These are phyloP conservation scores for Siniperca obscura DNA, from an alignment of 2,797 vertebrate genomes.

Conservation along the genomic window DNA sequence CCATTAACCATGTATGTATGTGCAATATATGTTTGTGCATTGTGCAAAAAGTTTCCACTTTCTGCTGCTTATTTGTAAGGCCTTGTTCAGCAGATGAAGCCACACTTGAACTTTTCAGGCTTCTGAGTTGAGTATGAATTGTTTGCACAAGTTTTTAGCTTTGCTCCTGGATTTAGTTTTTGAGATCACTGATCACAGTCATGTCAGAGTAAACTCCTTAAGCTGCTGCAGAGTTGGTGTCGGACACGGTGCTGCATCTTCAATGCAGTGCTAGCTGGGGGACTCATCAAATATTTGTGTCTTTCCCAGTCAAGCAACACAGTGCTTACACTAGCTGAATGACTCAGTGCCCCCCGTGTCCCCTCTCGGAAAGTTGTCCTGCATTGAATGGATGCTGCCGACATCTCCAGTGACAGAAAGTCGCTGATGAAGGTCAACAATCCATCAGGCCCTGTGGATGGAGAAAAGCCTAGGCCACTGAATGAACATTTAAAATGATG, in stretches of 20 bases:
- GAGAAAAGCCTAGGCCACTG: slow-evolving; percentile 28
- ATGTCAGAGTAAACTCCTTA: slow-evolving; percentile 62
- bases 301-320: slow-evolving; percentile 71
- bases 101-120: slow-evolving; percentile 18
- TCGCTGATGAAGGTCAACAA: slow-evolving; percentile 76
- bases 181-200: slow-evolving; percentile 61
- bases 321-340: slow-evolving; percentile 66
- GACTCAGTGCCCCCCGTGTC: slow-evolving; percentile 54
- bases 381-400: slow-evolving; percentile 59
- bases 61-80: not conserved
- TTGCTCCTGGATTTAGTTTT: slow-evolving; percentile 29
- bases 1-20: not conserved
- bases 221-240: slow-evolving; percentile 65
- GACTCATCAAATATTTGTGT: slow-evolving; percentile 85
- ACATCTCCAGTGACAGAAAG: slow-evolving; percentile 76
- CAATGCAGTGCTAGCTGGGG: slow-evolving; percentile 73
- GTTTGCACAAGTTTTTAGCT: slow-evolving; percentile 37
- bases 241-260: slow-evolving; percentile 79
- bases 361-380: slow-evolving; percentile 53
- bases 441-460: slow-evolving; percentile 58
- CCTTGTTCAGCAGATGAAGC: not conserved
- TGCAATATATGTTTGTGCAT: not conserved
- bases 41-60: slow-evolving; percentile 21
- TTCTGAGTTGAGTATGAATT: slow-evolving; percentile 30
- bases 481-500: slow-evolving; percentile 64